phyloP scores from a whole-genome alignment of 2,888 invertebrate species.

The Eupithecia inturbata region DNA sequence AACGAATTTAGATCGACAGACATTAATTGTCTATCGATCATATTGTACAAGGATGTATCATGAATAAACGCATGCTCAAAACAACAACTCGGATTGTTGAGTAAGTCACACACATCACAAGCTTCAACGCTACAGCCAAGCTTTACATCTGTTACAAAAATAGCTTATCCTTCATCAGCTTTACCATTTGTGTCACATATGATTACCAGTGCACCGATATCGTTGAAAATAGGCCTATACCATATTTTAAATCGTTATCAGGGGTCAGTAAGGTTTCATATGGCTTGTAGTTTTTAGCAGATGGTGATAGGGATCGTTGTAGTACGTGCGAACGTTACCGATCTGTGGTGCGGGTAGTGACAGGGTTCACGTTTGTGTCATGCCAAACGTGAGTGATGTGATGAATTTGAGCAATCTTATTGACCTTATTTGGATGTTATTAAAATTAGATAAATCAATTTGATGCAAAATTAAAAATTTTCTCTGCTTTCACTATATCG shows the following conservation, averaged over 20 bases:
- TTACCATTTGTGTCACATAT: conserved; percentile 8
- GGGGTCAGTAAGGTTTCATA: conserved; percentile 5
- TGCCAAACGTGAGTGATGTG: conserved; percentile 13
- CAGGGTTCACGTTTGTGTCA: conserved; percentile 19
- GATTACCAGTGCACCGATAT: neutral
- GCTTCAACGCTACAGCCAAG: neutral
- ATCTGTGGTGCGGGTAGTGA: neutral
- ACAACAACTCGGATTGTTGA: neutral
- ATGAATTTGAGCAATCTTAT: conserved; percentile 3
- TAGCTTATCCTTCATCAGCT: neutral
- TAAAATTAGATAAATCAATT: no score
- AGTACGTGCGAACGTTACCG: neutral
- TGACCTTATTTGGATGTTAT: conserved; percentile 6
- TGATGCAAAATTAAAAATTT: no score
- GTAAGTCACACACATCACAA: neutral
- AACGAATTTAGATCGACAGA: no score
- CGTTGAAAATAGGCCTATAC: neutral
- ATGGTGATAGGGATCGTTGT: conserved; percentile 12
- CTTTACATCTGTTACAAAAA: neutral
- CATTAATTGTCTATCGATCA: neutral
- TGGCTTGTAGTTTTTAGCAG: conserved; percentile 18
- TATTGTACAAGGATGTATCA: neutral
- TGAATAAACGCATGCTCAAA: neutral
- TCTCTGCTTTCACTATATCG: no score
- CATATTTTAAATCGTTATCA: conserved; percentile 3